Evolutionary conservation across 2,888 invertebrate genomes (phyloP), one percentile per base, ranked within the genome.

Genomic region (Eristalis pertinax): DNA sequence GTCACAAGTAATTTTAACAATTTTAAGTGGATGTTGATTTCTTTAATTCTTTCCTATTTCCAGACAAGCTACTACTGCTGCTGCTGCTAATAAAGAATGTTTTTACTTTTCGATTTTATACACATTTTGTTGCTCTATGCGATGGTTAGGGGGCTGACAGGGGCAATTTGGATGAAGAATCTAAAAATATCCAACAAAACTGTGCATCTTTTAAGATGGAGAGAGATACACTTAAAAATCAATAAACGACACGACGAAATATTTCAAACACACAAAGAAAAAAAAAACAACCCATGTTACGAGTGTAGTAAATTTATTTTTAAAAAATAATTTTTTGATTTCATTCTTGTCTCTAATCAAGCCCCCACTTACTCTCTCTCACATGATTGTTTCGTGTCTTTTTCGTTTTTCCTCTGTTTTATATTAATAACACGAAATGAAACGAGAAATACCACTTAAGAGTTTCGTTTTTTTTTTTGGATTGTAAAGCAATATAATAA

Each of bases 1-100:
- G 87, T 87, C 84, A 80, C 79, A 87, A 78, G 79, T 38, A 73
- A 80, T 87, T 84, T 87, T 69, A 84, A 84, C 87, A 87, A 84
- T 87, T 80, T 87, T 84, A 80, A 87, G 87, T 87, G 84, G 87
- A 87, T 87, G 87, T 79, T 74, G 85, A 82, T 85, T 77, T 85
- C 73, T 85, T 81, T 64, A 73, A 77, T 76, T 77, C 64, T 74
- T 77, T 69, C 64, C 77, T 69, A 50, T 76, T 35, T 74, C 63
- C 67, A 68, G 65, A 72, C 75, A 70, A 76, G 63, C 41, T 72
- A 63, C 64, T 78, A 41, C 68, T 29, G 4, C 43, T 77, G 64
- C 56, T 72, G 73, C 43, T 79, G 35, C 68, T 41, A 73, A 77
- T 63, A 64, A 69, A 69, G 50, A 82, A 85, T 43, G 65, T 60